Percentiles rank a stretch among this genome's conserved stretches.
Conservation (phyloP, 2,888 invertebrate species). For the Crepidodera aurea region DNA sequence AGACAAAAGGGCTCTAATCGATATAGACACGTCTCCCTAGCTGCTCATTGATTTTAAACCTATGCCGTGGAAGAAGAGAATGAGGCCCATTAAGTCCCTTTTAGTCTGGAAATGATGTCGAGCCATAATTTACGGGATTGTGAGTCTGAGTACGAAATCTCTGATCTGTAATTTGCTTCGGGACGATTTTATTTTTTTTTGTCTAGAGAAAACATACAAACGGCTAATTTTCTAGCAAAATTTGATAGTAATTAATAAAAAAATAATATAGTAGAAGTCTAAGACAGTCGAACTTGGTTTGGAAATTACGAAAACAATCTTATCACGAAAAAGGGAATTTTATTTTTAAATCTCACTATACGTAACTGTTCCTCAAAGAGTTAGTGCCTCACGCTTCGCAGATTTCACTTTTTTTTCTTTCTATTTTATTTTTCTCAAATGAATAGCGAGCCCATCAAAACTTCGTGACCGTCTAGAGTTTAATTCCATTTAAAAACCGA, state of each 20-base stretch:
- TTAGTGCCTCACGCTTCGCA: background rate
- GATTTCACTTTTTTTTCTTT: background rate
- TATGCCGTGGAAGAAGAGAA: slow-evolving; percentile 14
- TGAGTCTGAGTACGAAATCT: slow-evolving; percentile 23
- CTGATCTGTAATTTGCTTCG: slow-evolving; percentile 16
- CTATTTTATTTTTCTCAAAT: slow-evolving; percentile 12
- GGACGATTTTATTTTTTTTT: slow-evolving; percentile 8
- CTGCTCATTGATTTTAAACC: slow-evolving; percentile 50
- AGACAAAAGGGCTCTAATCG: slow-evolving; percentile 50
- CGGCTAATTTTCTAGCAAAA: too few species aligned
- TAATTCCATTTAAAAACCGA: slow-evolving; percentile 33
- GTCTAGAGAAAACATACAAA: too few species aligned
- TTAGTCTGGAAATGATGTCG: slow-evolving; percentile 35
- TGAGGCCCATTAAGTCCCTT: slow-evolving; percentile 29
- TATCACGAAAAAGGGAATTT: too few species aligned
- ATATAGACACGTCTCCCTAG: slow-evolving; percentile 49
- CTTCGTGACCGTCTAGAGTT: slow-evolving; percentile 18
- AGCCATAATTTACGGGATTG: slow-evolving; percentile 29
- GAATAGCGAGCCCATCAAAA: slow-evolving; percentile 20
- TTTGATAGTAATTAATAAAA: too few species aligned
- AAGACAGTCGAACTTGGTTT: too few species aligned
- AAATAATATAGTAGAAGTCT: too few species aligned
- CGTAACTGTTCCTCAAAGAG: too few species aligned
- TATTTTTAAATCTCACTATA: too few species aligned
- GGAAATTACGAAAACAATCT: too few species aligned